Percentiles rank a stretch among this genome's conserved stretches.
Conservation (phyloP, 2,888 invertebrate genomes). For the Amphipyra tragopoginis region DNA sequence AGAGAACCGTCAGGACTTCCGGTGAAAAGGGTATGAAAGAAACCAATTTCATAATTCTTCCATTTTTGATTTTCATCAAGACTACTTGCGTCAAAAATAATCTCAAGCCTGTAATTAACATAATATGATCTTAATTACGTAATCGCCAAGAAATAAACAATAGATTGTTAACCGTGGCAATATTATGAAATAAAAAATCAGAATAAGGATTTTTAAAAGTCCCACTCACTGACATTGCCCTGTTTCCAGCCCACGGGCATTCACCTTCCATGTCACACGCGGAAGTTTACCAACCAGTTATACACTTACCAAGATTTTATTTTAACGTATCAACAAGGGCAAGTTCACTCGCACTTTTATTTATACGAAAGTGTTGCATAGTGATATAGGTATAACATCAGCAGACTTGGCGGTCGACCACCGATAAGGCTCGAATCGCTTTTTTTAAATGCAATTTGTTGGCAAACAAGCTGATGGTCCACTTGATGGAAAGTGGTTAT, state of each 20-base stretch:
- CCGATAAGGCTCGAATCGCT: too few relatives aligned
- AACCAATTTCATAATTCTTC: too few relatives aligned
- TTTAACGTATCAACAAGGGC: slow-evolving; percentile 66
- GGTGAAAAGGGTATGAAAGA: too few relatives aligned
- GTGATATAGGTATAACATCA: too few relatives aligned
- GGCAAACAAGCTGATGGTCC: too few relatives aligned
- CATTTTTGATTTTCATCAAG: too few relatives aligned
- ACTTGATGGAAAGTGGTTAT: too few relatives aligned
- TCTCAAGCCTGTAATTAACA: neutral
- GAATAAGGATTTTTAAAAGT: slow-evolving; percentile 69
- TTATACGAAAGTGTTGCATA: slow-evolving; percentile 56
- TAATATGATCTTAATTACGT: neutral
- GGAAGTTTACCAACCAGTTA: slow-evolving; percentile 64
- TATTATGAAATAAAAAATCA: slow-evolving; percentile 41
- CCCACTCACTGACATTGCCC: slow-evolving; percentile 80
- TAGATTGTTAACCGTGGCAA: slow-evolving; percentile 12
- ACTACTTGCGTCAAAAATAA: neutral
- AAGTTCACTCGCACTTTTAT: slow-evolving; percentile 60
- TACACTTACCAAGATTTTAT: slow-evolving; percentile 52
- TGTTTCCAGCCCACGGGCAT: slow-evolving; percentile 75
- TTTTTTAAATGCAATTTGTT: too few relatives aligned
- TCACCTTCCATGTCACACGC: slow-evolving; percentile 75
- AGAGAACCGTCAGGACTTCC: too few relatives aligned
- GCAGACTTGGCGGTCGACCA: too few relatives aligned
- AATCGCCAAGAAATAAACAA: slow-evolving; percentile 20